These are phyloP conservation scores for Himalopsyche anomala DNA, from an alignment of 2,888 invertebrate genomes.

Conservation along the genomic window DNA sequence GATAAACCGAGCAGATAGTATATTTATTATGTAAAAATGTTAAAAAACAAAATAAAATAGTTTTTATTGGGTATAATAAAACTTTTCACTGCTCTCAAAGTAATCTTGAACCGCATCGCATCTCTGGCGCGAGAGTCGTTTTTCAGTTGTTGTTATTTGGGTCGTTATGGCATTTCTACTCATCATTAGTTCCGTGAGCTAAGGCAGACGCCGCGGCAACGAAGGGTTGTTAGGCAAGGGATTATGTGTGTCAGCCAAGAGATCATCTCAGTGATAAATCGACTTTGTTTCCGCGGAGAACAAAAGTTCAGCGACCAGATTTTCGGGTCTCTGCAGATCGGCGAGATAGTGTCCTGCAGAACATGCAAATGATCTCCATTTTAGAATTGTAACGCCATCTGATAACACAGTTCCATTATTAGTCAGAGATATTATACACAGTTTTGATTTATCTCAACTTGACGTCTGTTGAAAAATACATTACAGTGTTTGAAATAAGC, in stretches of 20 bases:
- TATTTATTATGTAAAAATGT: too few relatives aligned
- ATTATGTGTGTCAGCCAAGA: constrained; percentile 24
- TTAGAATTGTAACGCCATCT: background rate
- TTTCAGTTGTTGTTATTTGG: constrained; percentile 7
- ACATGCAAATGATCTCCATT: background rate
- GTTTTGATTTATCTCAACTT: background rate
- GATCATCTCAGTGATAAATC: constrained; percentile 52
- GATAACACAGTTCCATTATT: constrained; percentile 6
- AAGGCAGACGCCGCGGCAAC: background rate
- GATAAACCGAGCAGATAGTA: too few relatives aligned
- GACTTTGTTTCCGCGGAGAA: constrained; percentile 55
- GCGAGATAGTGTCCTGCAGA: background rate
- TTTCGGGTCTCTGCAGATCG: background rate
- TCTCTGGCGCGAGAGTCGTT: background rate
- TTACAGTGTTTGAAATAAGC: too few relatives aligned
- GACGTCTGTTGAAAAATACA: too few relatives aligned
- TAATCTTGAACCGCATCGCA: background rate
- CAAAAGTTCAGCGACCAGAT: constrained; percentile 51
- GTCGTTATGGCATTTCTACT: background rate
- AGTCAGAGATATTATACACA: background rate
- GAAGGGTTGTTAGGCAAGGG: constrained; percentile 16
- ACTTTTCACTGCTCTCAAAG: background rate
- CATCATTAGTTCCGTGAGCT: constrained; percentile 3
- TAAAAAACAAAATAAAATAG: too few relatives aligned
- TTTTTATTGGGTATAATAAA: background rate